Base-by-base conservation (phyloP, 1,140 invertebrate species). In the Cyphomyrmex costatus region DNA sequence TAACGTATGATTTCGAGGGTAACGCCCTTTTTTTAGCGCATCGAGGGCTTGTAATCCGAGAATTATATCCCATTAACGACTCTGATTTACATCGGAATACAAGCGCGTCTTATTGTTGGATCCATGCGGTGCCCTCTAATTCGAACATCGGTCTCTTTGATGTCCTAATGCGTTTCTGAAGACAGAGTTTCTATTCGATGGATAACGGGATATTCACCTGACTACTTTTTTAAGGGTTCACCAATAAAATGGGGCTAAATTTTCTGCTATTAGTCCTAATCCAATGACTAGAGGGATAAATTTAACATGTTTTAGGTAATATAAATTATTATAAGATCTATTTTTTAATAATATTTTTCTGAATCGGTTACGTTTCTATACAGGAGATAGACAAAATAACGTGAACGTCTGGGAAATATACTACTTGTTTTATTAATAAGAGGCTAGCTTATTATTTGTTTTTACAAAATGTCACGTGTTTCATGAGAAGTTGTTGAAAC, bases 51-150 rank as follows among this genome's bases (percentile, higher is more conserved):
- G 60, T 74, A 84, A 86, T 85, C 73, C n/a, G 42, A 68, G 24
- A 90, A 86, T 89, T 89, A 71, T 87, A 73, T 66, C 46, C 42
- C 65, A 56, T 87, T 87, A 87, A 87, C 49, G 30, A 21, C 21
- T 21, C n/a, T 30, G 63, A 7, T 84, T 74, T 68, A 51, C 30
- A 14, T 46, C 14, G 53, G 30, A 36, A 56, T 68, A 66, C 51
- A 19, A 82, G 46, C 58, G 51, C 27, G 33, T 24, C 53, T 78
- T 12, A 42, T 82, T 58, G 73, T 71, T 8, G 33, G 24, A 0
- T 6, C 51, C 53, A 70, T 8, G 68, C 51, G 30, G 27, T 84
- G 71, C 61, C 51, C 74, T 87, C 71, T 73, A 87, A 87, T 85
- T 85, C 73, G 33, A 78, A 53, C 51, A 66, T 33, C 86, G 73